Conservation (phyloP, 2,888 invertebrate species). For the Drosophila dives region DNA sequence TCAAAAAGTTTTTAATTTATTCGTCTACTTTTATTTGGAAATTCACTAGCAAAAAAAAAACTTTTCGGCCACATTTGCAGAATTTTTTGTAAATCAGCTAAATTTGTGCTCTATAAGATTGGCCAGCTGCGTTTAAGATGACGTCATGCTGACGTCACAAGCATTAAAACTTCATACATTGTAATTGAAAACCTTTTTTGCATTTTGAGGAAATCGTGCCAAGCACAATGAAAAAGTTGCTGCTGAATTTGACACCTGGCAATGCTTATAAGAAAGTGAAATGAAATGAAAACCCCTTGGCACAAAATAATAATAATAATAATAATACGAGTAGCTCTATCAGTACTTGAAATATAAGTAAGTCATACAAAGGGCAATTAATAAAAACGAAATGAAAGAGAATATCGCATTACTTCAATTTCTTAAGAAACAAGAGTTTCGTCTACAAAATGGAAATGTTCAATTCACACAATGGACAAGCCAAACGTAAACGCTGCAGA, state of each 20-base stretch:
- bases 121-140: conserved; percentile 36
- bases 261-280: conserved; percentile 26
- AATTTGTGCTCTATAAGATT: conserved; percentile 21
- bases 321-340: conserved; percentile 36
- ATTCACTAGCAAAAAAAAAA: background rate
- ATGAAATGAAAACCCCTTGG: conserved; percentile 19
- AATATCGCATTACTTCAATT: conserved; percentile 54
- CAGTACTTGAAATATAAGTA: conserved; percentile 24
- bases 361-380: conserved; percentile 54
- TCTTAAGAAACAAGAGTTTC: conserved; percentile 7
- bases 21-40: background rate
- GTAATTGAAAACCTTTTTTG: conserved; percentile 57
- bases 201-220: conserved; percentile 53
- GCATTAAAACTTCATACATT: conserved; percentile 6
- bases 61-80: conserved; percentile 35
- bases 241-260: conserved; percentile 58
- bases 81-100: conserved; percentile 39
- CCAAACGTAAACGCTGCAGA: background rate
- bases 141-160: conserved; percentile 47
- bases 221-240: conserved; percentile 15
- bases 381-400: conserved; percentile 52
- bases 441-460: conserved; percentile 42
- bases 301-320: conserved; percentile 33
- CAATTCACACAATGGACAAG: background rate
- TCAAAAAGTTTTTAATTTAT: background rate